These are phyloP conservation scores for Heteractis magnifica DNA, from an alignment of 92 coral and sea anemone species.

Conservation along the genomic window DNA sequence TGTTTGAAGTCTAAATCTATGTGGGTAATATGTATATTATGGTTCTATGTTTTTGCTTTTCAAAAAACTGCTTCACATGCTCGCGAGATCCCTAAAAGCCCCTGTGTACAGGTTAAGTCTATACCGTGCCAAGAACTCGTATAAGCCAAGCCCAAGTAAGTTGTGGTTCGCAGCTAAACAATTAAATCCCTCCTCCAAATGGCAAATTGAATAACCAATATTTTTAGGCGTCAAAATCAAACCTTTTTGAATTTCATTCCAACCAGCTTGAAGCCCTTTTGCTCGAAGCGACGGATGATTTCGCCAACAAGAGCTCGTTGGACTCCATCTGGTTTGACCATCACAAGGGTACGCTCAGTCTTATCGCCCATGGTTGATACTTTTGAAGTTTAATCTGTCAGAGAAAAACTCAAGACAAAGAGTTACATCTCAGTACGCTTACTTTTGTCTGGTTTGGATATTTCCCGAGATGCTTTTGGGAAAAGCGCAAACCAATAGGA, in stretches of 20 bases:
- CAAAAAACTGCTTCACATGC: too few relatives aligned
- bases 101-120: too few relatives aligned
- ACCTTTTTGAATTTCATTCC: slow-evolving; percentile 17
- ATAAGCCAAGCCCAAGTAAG: neutral
- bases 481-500: neutral
- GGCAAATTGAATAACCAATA: too few relatives aligned
- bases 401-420: neutral
- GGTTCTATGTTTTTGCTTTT: too few relatives aligned
- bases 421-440: neutral
- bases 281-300: slow-evolving; percentile 21
- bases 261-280: slow-evolving; percentile 16
- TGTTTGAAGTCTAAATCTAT: too few relatives aligned
- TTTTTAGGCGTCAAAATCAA: neutral
- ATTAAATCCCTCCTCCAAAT: neutral
- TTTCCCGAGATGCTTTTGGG: neutral
- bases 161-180: neutral
- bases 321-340: slow-evolving; percentile 21
- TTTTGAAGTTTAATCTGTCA: neutral
- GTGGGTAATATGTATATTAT: too few relatives aligned
- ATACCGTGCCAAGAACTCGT: neutral
- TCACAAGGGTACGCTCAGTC: slow-evolving; percentile 7
- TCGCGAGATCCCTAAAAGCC: too few relatives aligned
- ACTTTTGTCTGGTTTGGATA: neutral
- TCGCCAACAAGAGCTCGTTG: slow-evolving; percentile 22
- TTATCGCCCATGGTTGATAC: slow-evolving; percentile 1